Base-by-base conservation (phyloP, 2,888 invertebrate genomes). In the Bugula neritina region DNA sequence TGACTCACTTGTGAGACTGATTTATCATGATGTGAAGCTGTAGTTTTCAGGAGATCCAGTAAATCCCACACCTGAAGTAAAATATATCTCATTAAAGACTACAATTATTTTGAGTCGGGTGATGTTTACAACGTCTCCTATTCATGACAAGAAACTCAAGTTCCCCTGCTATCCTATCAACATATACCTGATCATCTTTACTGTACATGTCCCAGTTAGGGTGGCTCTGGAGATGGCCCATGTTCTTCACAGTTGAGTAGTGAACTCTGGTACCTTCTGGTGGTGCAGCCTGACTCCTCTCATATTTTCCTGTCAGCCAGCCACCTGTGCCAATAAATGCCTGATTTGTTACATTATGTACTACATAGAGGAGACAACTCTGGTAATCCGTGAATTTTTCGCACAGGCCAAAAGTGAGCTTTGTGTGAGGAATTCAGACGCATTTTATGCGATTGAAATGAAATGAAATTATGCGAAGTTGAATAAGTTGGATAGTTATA, bases 261-360 rank as follows among this genome's bases (percentile, higher is more conserved):
- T 55, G 55, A 17, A 55, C 55, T 25, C 55, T 10, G 25, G 55
- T 55, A 23, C 55, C 55, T 25, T 55, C 55, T 5, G 55, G 10
- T 13, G 55, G 23, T 13, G 55, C 25, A 17, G 21, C 3, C 55
- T 23, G 21, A 25, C n/a, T 55, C 25, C 55, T 55, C 10, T 55
- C 55, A 55, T 13, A 55, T 23, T 55, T 55, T 25, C 55, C 55
- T 17, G 55, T 55, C 55, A 55, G n/a, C 55, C 55, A 55, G 21
- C 55, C 55, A 25, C 55, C 55, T 55, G 55, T 25, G 17, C 10
- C 10, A 10, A 52, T 52, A 52, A 52, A 52, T 13, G 17, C 52
- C 10, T 52, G 10, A n/a, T n/a, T n/a, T n/a, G n/a, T n/a, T n/a
- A n/a, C n/a, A n/a, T n/a, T n/a, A n/a, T n/a, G n/a, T n/a, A n/a